phyloP scores from a whole-genome alignment of 2,888 invertebrate species.

The Ischnura elegans region DNA sequence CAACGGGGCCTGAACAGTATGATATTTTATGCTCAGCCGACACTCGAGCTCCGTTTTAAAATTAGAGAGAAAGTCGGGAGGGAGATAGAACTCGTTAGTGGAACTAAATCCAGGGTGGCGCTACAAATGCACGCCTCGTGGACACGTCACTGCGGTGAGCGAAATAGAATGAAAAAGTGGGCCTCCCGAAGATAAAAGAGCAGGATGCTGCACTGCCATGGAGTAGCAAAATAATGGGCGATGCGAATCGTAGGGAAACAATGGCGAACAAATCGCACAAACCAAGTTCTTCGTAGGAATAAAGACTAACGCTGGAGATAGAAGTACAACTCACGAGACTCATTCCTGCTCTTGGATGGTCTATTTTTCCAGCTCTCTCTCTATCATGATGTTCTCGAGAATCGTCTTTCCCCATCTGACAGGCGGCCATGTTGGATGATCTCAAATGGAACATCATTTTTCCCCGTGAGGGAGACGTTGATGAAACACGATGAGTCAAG shows the following conservation, averaged over 20 bases:
- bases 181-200: not conserved
- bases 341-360: not conserved
- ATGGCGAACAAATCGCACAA: not conserved
- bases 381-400: not conserved
- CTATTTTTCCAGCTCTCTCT: not conserved
- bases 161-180: not conserved
- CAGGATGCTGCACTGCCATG: too few species aligned
- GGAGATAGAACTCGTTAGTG: slow-evolving; percentile 32
- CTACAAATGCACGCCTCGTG: not conserved
- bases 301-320: too few species aligned
- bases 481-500: not conserved
- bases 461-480: not conserved
- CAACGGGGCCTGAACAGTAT: slow-evolving; percentile 1
- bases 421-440: not conserved
- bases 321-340: not conserved
- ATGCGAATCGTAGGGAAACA: not conserved
- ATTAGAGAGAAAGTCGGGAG: slow-evolving; percentile 32
- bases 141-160: not conserved
- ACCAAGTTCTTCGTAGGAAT: too few species aligned
- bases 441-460: slow-evolving; percentile 17
- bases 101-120: slow-evolving; percentile 11
- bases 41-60: not conserved
- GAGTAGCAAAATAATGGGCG: not conserved
- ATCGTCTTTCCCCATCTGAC: not conserved
- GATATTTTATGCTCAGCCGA: slow-evolving; percentile 35